These are phyloP conservation scores for Apodemus agrarius DNA, from an alignment of 2,797 vertebrate genomes.

Conservation along the genomic window DNA sequence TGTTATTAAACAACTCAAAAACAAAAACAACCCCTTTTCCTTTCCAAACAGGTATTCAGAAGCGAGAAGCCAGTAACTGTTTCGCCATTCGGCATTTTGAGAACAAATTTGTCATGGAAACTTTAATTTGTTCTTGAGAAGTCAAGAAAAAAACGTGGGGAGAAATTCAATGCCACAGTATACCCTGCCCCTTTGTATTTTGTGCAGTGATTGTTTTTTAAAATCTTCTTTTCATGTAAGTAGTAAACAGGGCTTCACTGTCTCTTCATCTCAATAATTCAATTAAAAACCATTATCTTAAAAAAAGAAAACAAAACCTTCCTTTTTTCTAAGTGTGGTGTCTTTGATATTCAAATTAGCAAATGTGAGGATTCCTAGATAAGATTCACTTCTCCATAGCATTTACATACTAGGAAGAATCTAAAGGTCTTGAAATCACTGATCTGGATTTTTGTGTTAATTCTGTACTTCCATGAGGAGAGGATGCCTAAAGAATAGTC, in stretches of 20 bases:
- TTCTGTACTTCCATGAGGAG: conserved; percentile 78
- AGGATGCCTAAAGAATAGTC: conserved; percentile 71
- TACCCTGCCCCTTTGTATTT: conserved; percentile 87
- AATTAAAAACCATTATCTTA: conserved; percentile 84
- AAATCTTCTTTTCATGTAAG: conserved; percentile 87
- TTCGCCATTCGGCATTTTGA: conserved; percentile 95
- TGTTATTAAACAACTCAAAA: conserved; percentile 50
- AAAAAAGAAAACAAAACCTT: conserved; percentile 71
- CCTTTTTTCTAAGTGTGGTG: conserved; percentile 86
- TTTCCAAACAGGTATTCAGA: conserved; percentile 93
- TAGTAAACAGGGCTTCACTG: conserved; percentile 87
- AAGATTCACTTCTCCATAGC: conserved; percentile 82
- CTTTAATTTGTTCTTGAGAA: conserved; percentile 92
- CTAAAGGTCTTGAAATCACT: conserved; percentile 80
- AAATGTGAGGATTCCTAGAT: conserved; percentile 84
- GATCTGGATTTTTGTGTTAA: conserved; percentile 82
- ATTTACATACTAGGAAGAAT: conserved; percentile 75
- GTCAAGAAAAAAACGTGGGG: conserved; percentile 80
- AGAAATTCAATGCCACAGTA: conserved; percentile 81
- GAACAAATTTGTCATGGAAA: conserved; percentile 94
- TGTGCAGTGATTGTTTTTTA: conserved; percentile 90
- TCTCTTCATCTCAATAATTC: conserved; percentile 86
- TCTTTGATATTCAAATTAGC: conserved; percentile 86
- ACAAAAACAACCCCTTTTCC: background rate
- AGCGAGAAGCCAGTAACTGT: conserved; percentile 93